Conservation (phyloP, 2,113 vertebrate species). For the Galeopterus variegatus region DNA sequence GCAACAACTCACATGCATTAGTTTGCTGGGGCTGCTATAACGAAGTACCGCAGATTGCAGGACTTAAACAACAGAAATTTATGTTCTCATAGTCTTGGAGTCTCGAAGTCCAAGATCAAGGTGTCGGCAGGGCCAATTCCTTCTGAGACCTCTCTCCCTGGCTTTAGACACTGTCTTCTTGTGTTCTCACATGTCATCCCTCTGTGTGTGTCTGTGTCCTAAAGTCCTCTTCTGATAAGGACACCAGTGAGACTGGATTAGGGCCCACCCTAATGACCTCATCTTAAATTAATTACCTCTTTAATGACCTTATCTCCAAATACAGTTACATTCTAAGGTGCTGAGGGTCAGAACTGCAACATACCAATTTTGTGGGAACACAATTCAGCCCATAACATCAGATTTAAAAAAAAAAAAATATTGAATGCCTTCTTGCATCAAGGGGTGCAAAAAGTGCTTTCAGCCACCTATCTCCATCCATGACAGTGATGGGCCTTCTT, state of each 20-base stretch:
- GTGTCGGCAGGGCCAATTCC: neutral
- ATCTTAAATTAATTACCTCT: neutral
- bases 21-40: rapidly evolving
- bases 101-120: neutral
- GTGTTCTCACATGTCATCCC: neutral
- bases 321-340: neutral
- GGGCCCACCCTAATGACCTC: neutral
- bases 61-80: neutral
- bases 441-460: neutral
- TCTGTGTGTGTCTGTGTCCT: neutral
- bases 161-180: neutral
- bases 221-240: neutral
- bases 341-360: neutral
- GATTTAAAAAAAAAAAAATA: neutral
- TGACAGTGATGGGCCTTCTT: too few relatives aligned
- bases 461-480: too few relatives aligned
- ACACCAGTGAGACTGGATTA: neutral
- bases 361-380: neutral
- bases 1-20: neutral
- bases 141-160: neutral
- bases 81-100: neutral
- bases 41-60: rapidly evolving
- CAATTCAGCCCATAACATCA: neutral
- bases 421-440: neutral
- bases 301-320: neutral